A percentile compares a stretch with the other conserved stretches of the same genome.
phyloP scores from a whole-genome alignment of 1,140 invertebrate genomes.

The Penaeus vannamei region DNA sequence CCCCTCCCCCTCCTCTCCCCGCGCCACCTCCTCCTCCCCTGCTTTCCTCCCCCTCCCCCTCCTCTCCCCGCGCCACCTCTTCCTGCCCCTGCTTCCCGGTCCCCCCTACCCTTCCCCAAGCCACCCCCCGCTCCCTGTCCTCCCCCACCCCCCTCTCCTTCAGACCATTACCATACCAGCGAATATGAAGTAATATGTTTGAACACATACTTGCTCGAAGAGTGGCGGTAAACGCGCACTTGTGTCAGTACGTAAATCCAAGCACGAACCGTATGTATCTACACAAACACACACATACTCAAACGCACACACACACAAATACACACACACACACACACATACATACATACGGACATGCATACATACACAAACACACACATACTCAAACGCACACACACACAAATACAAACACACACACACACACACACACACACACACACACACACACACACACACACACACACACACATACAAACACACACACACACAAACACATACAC shows the following conservation, averaged over 20 bases:
- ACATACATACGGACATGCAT: background rate
- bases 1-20: no score
- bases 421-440: constrained; percentile 24
- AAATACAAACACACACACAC: background rate
- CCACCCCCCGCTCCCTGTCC: no score
- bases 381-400: background rate
- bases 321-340: background rate
- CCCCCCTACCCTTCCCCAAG: no score
- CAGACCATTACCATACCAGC: no score
- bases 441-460: background rate
- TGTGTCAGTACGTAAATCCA: background rate
- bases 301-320: constrained; percentile 29
- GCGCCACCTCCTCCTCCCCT: no score
- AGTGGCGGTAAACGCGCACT: background rate
- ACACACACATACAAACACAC: background rate
- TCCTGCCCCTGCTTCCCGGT: no score
- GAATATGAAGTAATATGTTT: no score
- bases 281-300: constrained; percentile 27
- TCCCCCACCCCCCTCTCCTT: no score
- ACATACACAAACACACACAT: background rate
- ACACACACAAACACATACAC: background rate
- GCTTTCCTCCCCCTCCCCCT: no score
- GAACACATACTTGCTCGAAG: constrained; percentile 1
- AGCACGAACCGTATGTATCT: background rate
- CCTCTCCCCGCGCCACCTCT: no score